phyloP scores from a whole-genome alignment of 1,140 invertebrate genomes.

The Pteromalus puparum region DNA sequence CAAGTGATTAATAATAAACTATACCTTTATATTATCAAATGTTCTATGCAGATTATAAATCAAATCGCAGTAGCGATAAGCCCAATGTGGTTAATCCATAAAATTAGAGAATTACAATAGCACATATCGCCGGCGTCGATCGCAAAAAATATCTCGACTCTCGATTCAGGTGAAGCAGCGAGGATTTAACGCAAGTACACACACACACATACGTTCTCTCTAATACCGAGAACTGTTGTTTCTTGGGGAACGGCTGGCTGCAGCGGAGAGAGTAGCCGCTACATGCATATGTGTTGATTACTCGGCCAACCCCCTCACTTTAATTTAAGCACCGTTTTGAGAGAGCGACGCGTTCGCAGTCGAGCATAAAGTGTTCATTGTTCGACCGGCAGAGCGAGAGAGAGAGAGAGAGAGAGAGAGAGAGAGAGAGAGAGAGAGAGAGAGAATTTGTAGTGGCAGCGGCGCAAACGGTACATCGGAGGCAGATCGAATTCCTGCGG shows the following conservation, averaged over 20 bases:
- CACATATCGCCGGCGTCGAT: background rate
- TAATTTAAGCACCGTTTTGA: constrained; percentile 51
- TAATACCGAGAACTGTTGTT: background rate
- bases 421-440: background rate
- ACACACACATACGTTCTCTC: background rate
- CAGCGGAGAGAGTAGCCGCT: constrained; percentile 4
- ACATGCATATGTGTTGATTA: constrained; percentile 46
- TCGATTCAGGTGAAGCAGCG: background rate
- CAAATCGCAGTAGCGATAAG: background rate
- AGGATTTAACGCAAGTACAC: background rate
- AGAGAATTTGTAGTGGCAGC: background rate
- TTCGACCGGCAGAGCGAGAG: constrained; percentile 12
- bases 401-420: background rate
- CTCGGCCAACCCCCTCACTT: constrained; percentile 53
- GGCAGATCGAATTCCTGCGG: constrained; percentile 51
- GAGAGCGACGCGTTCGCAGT: constrained; percentile 36
- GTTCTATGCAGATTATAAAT: background rate
- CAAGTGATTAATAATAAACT: background rate
- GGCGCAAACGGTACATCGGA: constrained; percentile 46
- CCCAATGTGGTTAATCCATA: background rate
- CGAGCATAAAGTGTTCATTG: constrained; percentile 51
- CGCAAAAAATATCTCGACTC: background rate
- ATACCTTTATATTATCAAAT: background rate
- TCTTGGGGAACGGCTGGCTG: background rate
- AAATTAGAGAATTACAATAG: background rate